These are phyloP conservation scores for Thereva nobilitata DNA, from an alignment of 2,888 invertebrate species.

Conservation along the genomic window DNA sequence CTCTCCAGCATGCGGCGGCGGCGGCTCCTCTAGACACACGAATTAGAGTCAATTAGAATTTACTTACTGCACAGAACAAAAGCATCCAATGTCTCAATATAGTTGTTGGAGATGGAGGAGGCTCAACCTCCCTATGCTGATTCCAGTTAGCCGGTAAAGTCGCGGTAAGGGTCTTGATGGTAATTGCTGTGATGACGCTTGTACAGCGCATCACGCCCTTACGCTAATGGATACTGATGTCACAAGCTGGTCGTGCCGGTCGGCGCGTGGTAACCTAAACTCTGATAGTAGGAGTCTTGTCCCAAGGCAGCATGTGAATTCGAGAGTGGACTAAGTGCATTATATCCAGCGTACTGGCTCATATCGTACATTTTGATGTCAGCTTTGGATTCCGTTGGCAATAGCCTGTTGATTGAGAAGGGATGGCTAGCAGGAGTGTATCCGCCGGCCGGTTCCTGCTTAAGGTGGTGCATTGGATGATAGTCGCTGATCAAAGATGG, in stretches of 20 bases:
- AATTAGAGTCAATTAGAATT: conserved; percentile 35
- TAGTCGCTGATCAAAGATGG: conserved; percentile 67
- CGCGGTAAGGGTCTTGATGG: conserved; percentile 32
- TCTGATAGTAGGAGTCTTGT: conserved; percentile 82
- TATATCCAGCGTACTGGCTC: conserved; percentile 67
- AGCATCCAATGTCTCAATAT: conserved; percentile 10
- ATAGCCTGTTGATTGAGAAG: conserved; percentile 90
- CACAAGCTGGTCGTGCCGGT: conserved; percentile 83
- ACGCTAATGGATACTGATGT: conserved; percentile 86
- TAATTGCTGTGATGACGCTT: conserved; percentile 20
- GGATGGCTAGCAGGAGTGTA: conserved; percentile 87
- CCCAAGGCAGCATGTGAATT: conserved; percentile 67
- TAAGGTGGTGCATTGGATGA: conserved; percentile 69
- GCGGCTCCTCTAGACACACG: conserved; percentile 10
- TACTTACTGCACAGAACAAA: conserved; percentile 31
- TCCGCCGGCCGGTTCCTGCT: conserved; percentile 72
- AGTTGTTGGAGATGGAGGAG: neutral
- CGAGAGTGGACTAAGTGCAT: conserved; percentile 65
- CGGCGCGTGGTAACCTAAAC: conserved; percentile 73
- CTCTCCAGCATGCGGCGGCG: neutral
- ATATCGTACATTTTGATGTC: conserved; percentile 94
- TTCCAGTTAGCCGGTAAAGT: conserved; percentile 19
- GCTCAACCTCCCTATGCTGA: neutral
- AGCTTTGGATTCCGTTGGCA: conserved; percentile 85
- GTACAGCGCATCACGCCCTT: conserved; percentile 59